Percentiles rank a stretch among this genome's conserved stretches.
These are phyloP conservation scores for Saccopteryx leptura DNA, from an alignment of 2,113 vertebrate genomes.

Conservation along the genomic window DNA sequence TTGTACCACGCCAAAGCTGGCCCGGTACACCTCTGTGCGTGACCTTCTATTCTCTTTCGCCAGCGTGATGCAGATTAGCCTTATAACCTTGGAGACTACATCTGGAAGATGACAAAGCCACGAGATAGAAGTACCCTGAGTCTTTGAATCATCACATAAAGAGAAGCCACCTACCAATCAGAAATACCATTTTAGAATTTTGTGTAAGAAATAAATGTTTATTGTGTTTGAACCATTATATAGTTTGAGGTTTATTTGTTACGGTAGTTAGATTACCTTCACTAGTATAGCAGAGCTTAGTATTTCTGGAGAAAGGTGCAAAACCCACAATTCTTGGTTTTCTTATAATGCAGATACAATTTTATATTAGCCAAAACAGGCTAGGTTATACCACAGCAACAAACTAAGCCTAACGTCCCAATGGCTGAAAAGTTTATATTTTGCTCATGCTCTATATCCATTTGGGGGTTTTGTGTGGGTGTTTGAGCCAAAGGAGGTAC, in stretches of 20 bases:
- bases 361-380: neutral
- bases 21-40: fast-evolving
- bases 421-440: neutral
- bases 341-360: neutral
- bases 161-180: neutral
- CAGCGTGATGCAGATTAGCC: neutral
- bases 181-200: neutral
- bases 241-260: neutral
- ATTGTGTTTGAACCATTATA: neutral
- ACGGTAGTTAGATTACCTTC: neutral
- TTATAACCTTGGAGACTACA: neutral
- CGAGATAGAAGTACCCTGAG: neutral
- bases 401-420: neutral
- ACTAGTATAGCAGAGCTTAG: neutral
- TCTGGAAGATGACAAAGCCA: neutral
- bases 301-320: neutral
- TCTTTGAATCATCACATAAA: neutral
- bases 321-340: neutral
- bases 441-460: neutral
- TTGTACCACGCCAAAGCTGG: too few species aligned
- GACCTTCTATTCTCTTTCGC: neutral
- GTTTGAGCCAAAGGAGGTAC: neutral
- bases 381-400: neutral
- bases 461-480: neutral
- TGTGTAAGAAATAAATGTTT: neutral